Evolutionary conservation across 2,797 vertebrate species (phyloP).

Genomic region (Anguilla anguilla): DNA sequence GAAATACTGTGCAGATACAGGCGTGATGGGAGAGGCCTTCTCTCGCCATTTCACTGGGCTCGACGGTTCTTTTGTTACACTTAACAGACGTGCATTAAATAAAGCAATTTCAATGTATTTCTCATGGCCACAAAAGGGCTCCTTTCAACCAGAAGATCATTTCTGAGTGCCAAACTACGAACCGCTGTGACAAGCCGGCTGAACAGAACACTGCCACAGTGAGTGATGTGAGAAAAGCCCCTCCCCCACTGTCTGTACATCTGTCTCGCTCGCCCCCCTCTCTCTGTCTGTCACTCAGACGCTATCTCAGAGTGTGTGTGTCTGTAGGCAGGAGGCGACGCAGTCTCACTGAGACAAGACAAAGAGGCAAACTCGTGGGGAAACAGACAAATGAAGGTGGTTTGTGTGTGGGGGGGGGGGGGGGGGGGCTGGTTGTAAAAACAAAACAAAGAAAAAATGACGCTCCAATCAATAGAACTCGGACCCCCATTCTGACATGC

Average conservation of each 20-base stretch:
- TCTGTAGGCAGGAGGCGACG: constrained; percentile 86
- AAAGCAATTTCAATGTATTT: constrained; percentile 47
- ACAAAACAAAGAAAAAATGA: constrained; percentile 73
- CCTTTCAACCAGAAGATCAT: constrained; percentile 50
- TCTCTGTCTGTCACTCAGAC: constrained; percentile 78
- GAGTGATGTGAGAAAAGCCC: constrained; percentile 78
- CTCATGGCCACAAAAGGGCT: constrained; percentile 44
- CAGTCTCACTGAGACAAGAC: constrained; percentile 84
- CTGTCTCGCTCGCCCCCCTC: constrained; percentile 66
- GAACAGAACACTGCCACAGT: constrained; percentile 61
- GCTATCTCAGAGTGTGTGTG: constrained; percentile 82
- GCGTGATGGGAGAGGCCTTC: not conserved
- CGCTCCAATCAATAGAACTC: constrained; percentile 43
- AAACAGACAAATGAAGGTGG: constrained; percentile 64
- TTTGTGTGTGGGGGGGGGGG: constrained; percentile 1
- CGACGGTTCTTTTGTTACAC: constrained; percentile 32
- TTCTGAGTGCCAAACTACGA: constrained; percentile 65
- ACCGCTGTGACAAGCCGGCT: constrained; percentile 65
- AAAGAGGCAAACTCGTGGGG: constrained; percentile 84
- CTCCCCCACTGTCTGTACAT: constrained; percentile 83
- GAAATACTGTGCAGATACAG: not conserved
- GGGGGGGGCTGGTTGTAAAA: constrained; percentile 51
- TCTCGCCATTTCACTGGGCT: not conserved
- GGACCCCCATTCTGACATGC: constrained; percentile 50
- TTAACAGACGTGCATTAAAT: constrained; percentile 24